These are phyloP conservation scores for Andrena minutula DNA, from an alignment of 2,888 invertebrate species.

Conservation along the genomic window DNA sequence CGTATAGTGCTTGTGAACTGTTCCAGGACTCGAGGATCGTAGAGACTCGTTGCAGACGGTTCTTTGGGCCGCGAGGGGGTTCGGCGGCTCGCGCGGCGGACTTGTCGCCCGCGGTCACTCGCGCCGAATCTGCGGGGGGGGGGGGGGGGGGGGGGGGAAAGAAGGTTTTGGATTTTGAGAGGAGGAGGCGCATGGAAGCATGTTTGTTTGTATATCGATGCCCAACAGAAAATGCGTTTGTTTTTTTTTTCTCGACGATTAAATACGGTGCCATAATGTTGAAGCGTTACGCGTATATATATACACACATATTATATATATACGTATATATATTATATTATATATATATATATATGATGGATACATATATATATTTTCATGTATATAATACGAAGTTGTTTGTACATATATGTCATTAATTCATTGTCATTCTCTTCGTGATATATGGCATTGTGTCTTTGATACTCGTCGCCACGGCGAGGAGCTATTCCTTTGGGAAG, in stretches of 20 bases:
- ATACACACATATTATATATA: slow-evolving; percentile 71
- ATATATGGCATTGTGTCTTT: slow-evolving; percentile 68
- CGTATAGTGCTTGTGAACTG: slow-evolving; percentile 75
- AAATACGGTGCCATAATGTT: slow-evolving; percentile 84
- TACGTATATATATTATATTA: slow-evolving; percentile 72
- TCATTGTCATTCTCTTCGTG: slow-evolving; percentile 76
- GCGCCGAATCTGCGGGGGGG: not conserved
- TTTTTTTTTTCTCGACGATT: slow-evolving; percentile 73
- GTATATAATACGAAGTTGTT: slow-evolving; percentile 84
- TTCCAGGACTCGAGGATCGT: slow-evolving; percentile 66
- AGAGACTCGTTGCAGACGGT: slow-evolving; percentile 39
- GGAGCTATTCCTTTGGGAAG: slow-evolving; percentile 55
- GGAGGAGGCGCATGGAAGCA: slow-evolving; percentile 30
- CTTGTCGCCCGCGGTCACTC: slow-evolving; percentile 17
- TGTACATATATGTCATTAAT: slow-evolving; percentile 83
- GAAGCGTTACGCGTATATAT: slow-evolving; percentile 82
- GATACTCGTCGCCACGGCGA: slow-evolving; percentile 65
- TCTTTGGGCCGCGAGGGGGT: slow-evolving; percentile 13
- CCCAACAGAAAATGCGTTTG: slow-evolving; percentile 72
- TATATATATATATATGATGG: slow-evolving; percentile 79
- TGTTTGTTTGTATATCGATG: slow-evolving; percentile 76
- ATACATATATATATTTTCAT: slow-evolving; percentile 78
- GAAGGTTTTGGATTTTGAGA: too few relatives aligned
- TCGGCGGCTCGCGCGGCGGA: slow-evolving; percentile 12
- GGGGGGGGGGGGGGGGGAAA: too few relatives aligned